Conservation (phyloP, 2,113 vertebrate genomes). For the Chlamydotis undulata region DNA sequence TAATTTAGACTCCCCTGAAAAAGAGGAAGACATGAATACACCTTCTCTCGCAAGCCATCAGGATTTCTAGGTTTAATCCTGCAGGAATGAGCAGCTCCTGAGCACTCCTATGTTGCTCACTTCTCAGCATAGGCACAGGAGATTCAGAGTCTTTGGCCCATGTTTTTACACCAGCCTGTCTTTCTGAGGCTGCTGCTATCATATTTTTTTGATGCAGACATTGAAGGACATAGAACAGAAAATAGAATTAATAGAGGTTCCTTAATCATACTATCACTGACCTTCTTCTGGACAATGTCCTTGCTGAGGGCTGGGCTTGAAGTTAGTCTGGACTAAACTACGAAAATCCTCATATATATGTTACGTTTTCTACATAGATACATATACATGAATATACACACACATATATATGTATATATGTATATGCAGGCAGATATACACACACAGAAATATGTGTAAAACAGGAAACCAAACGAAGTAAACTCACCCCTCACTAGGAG, state of each 20-base stretch:
- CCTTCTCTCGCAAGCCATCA: not conserved
- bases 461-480: not conserved
- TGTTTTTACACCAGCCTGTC: not conserved
- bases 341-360: not conserved
- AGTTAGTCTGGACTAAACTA: not conserved
- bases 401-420: not conserved
- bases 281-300: not conserved
- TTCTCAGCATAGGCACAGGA: not conserved
- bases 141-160: not conserved
- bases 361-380: not conserved
- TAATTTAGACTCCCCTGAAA: conserved; percentile 34
- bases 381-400: no score
- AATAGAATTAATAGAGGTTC: not conserved
- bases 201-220: not conserved
- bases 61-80: not conserved
- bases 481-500: not conserved
- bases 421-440: not conserved
- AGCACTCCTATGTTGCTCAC: not conserved
- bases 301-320: not conserved
- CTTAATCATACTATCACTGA: not conserved
- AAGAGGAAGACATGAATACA: not conserved
- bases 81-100: not conserved
- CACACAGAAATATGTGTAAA: not conserved
- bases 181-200: not conserved
- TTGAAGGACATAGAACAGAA: not conserved